A percentile compares a stretch with the other conserved stretches of the same genome.
Conservation (phyloP, 2,888 invertebrate genomes). For the Ophioninae sp. region DNA sequence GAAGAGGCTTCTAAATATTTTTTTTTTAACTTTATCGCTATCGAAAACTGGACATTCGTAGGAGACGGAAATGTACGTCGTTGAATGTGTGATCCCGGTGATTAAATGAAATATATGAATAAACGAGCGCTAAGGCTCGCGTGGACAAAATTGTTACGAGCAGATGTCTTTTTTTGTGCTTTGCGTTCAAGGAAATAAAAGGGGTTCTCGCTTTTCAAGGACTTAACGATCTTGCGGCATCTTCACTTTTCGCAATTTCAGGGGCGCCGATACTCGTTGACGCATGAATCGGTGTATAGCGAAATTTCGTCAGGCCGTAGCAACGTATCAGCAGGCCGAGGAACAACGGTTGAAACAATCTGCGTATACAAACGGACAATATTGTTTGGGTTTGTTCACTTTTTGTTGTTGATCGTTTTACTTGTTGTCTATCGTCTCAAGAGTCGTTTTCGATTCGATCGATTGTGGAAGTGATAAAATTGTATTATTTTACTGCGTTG, state of each 20-base stretch:
- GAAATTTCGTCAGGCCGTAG: constrained; percentile 80
- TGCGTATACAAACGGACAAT: constrained; percentile 73
- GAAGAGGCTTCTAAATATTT: constrained; percentile 22
- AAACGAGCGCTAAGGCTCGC: constrained; percentile 31
- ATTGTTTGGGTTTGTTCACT: not conserved
- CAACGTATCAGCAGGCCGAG: constrained; percentile 84
- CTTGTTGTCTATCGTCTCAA: not conserved
- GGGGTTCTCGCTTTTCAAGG: constrained; percentile 60
- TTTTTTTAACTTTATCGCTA: constrained; percentile 28
- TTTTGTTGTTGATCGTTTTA: not conserved
- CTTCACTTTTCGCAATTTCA: constrained; percentile 64
- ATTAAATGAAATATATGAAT: not conserved
- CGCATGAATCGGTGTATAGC: constrained; percentile 64
- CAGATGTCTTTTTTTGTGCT: constrained; percentile 43
- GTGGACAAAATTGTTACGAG: constrained; percentile 23
- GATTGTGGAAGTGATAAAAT: not conserved
- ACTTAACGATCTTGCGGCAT: constrained; percentile 72
- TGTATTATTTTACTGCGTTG: not conserved
- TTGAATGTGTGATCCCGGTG: not conserved
- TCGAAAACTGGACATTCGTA: not conserved
- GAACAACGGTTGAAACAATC: constrained; percentile 86
- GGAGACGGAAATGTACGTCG: not conserved
- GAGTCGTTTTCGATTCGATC: not conserved
- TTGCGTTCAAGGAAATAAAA: constrained; percentile 32
- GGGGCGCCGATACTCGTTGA: constrained; percentile 52